Evolutionary conservation across 2,797 vertebrate species (phyloP), one percentile per base, ranked within the genome.

Genomic region (Kryptolebias ocellatus): DNA sequence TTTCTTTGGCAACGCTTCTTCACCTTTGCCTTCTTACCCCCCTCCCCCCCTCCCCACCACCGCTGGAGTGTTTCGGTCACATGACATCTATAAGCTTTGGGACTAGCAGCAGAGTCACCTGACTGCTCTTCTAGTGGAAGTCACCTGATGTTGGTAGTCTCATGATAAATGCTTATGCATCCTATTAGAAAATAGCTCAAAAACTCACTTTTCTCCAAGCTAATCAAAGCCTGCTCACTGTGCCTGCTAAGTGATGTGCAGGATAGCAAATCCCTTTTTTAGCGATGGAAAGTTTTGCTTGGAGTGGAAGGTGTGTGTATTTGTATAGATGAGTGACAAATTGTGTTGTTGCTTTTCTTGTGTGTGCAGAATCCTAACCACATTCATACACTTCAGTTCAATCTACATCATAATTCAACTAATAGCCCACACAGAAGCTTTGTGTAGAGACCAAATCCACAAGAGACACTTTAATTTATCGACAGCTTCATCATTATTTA

Each of bases 131-230:
- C 54, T 42, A 57, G 66, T 71, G 69, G 61, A 74, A 78, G 81
- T 89, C 87, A 84, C 79, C 85, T 87, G 88, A 82, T 80, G 77
- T 34, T 60, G 64, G 66, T 70, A 53, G 85, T 91, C 83, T 90
- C 80, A 70, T 89, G 81, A 89, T 76, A 29, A 64, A 80, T 67
- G 75, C 83, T 80, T 83, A 62, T 72, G 77, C 64, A 58, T 76
- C 83, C 71, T 45, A 58, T 83, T 81, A 86, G 66, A 72, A 67
- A 68, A 63, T 60, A 74, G 63, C 72, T 89, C 17, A 55, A 70
- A 24, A 73, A 52, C 70, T 71, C 78, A 69, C 74, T 63, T 64
- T 72, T 61, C 27, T 68, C 56, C 28, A n/a, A 64, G 69, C 67
- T 78, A 15, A 44, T 64, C 6, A 55, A 73, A 69, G 51, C 64